Conservation (phyloP, 2,888 invertebrate genomes). For the Ferrisia virgata region DNA sequence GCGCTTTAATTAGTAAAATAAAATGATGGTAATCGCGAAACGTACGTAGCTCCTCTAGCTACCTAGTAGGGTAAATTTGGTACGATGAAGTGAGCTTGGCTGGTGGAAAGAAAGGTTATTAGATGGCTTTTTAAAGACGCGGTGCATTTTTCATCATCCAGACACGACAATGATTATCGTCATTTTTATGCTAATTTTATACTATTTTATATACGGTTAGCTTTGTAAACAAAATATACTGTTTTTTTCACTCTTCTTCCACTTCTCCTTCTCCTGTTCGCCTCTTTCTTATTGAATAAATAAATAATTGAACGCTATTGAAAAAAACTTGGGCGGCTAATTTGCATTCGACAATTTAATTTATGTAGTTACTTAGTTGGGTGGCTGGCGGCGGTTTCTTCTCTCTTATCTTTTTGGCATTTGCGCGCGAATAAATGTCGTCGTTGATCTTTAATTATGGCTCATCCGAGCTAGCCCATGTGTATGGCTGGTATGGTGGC, state of each 20-base stretch:
- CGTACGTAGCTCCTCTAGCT: too few relatives aligned
- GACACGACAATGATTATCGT: not conserved
- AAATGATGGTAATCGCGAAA: not conserved
- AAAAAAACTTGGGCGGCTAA: not conserved
- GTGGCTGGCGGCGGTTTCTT: too few relatives aligned
- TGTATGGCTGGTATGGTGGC: too few relatives aligned
- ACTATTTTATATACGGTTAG: not conserved
- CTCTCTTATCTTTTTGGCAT: too few relatives aligned
- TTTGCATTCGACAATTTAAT: not conserved
- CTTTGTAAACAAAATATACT: not conserved
- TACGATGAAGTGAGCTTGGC: too few relatives aligned
- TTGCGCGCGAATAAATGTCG: too few relatives aligned
- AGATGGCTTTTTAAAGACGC: not conserved
- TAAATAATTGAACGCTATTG: not conserved
- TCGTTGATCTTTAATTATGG: too few relatives aligned
- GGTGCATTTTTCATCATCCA: not conserved
- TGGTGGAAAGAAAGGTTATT: not conserved
- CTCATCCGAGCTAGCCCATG: too few relatives aligned
- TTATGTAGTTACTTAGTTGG: too few relatives aligned
- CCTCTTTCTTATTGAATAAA: not conserved
- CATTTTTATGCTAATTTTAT: not conserved
- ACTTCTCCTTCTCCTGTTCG: not conserved
- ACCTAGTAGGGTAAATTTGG: too few relatives aligned
- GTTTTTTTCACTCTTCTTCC: not conserved
- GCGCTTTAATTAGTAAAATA: not conserved